A percentile compares a stretch with the other conserved stretches of the same genome.
Conservation (phyloP, 2,113 vertebrate species). For the Dipodomys stephensi region DNA sequence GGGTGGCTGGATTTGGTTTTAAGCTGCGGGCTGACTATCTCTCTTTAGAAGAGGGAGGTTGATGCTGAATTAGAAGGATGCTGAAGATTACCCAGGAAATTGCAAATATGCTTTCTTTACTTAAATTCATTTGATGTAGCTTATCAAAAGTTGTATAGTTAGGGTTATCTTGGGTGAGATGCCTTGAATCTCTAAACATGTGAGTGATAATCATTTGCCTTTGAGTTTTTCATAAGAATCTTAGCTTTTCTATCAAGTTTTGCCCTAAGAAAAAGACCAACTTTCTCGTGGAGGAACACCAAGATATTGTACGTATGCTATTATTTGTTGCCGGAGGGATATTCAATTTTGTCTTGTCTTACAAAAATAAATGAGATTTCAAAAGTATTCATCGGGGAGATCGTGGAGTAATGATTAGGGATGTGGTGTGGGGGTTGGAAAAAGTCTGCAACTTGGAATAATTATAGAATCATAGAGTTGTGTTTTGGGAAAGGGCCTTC, state of each 20-base stretch:
- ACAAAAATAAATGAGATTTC: slow-evolving; percentile 82
- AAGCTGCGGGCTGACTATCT: background rate
- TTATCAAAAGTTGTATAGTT: slow-evolving; percentile 60
- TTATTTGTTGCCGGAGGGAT: slow-evolving; percentile 71
- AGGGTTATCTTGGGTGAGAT: slow-evolving; percentile 66
- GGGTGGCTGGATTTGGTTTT: background rate
- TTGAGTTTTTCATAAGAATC: slow-evolving; percentile 75
- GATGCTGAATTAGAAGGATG: slow-evolving; percentile 23
- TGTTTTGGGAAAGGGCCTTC: background rate
- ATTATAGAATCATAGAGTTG: slow-evolving; percentile 23
- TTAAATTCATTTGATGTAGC: slow-evolving; percentile 54
- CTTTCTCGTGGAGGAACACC: slow-evolving; percentile 66
- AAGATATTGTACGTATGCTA: slow-evolving; percentile 56
- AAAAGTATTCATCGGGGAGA: slow-evolving; percentile 67
- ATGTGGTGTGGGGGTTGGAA: background rate
- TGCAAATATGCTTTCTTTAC: slow-evolving; percentile 34
- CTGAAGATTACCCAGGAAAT: slow-evolving; percentile 58
- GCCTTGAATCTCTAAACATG: slow-evolving; percentile 70
- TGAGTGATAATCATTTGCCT: slow-evolving; percentile 77
- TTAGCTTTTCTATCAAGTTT: slow-evolving; percentile 75
- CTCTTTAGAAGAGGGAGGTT: background rate
- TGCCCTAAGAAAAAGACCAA: slow-evolving; percentile 63
- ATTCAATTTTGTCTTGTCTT: slow-evolving; percentile 80
- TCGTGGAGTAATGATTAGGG: slow-evolving; percentile 55
- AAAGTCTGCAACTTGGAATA: slow-evolving; percentile 16